These are phyloP conservation scores for Fulmarus glacialis DNA, from an alignment of 2,113 vertebrate genomes.

Conservation along the genomic window DNA sequence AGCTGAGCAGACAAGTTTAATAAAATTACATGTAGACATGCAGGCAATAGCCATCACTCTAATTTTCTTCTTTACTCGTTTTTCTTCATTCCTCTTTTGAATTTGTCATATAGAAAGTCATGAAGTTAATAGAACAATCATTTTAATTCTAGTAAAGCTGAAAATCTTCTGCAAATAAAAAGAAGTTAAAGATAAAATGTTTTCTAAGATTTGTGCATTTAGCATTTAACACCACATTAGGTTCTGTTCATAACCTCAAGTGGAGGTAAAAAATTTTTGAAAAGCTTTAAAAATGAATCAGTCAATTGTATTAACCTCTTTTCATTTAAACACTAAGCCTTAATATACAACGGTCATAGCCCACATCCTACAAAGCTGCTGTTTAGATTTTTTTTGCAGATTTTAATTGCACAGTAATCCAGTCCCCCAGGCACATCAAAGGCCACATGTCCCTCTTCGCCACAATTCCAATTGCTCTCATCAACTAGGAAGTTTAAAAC, in stretches of 20 bases:
- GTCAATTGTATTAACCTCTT: background rate
- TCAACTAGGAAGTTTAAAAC: constrained; percentile 74
- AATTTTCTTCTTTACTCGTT: background rate
- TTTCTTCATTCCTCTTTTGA: background rate
- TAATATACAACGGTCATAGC: constrained; percentile 11
- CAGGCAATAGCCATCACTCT: background rate
- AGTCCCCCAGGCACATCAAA: constrained; percentile 69
- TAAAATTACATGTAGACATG: background rate
- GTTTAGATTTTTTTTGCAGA: constrained; percentile 17
- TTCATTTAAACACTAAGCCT: background rate
- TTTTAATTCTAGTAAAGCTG: background rate
- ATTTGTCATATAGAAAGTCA: background rate
- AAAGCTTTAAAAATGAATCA: constrained; percentile 11
- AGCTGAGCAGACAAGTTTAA: background rate
- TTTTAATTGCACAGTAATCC: constrained; percentile 71
- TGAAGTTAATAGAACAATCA: background rate
- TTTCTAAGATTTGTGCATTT: background rate
- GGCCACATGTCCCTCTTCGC: constrained; percentile 44
- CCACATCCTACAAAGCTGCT: constrained; percentile 18
- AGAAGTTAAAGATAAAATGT: background rate
- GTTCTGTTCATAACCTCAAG: constrained; percentile 7
- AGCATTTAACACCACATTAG: background rate
- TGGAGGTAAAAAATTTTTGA: background rate
- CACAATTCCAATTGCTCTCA: constrained; percentile 76
- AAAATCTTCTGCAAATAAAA: background rate